Base-by-base conservation (phyloP, 2,888 invertebrate genomes). In the Tenthredo distinguenda region DNA sequence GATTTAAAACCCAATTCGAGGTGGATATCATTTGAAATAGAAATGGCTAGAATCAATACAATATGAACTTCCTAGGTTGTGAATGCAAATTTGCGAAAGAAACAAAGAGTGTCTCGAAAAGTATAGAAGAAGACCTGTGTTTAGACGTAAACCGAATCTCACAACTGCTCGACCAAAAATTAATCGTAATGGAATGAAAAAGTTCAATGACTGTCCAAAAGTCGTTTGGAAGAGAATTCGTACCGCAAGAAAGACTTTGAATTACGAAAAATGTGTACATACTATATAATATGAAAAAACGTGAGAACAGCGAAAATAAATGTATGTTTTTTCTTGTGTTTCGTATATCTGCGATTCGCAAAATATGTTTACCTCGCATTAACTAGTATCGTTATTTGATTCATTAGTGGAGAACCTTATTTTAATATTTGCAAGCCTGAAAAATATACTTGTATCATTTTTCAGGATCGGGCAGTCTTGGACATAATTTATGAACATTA, bases 41-140 rank as follows among this genome's bases (percentile, higher is more conserved):
- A 18, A 68, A 34, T 18, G 5, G 21, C 34, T 15, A 31, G 2
- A 26, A 77, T 1, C 3, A 31, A 77, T 31, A 21, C 1, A 26
- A 62, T 15, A 6, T 5, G 12, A 62, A 79, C 21, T 15, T 81
- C 21, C 5, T 7, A 81, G 81, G 81, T 81, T 12, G 81, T 81
- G 2, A 81, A 81, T 21, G n/a, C 81, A 10, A 81, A 81, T 81
- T 40, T 81, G 6, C 81, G 81, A 81, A 62, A 7, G 62, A 81
- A 81, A 40, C 37, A 43, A 37, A 62, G 6, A 58, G 9, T 26
- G 81, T 26, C 81, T 62, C 3, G 81, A 58, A 40, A 81, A 81
- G 62, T 81, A 62, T 62, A n/a, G 43, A 6, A 62, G 81, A 37
- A 81, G 40, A 40, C 40, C 58, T 37, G 58, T 62, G 26, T 43